Evolutionary conservation across 2,888 invertebrate genomes (phyloP).

Genomic region (Lepetodrilus schrolli): DNA sequence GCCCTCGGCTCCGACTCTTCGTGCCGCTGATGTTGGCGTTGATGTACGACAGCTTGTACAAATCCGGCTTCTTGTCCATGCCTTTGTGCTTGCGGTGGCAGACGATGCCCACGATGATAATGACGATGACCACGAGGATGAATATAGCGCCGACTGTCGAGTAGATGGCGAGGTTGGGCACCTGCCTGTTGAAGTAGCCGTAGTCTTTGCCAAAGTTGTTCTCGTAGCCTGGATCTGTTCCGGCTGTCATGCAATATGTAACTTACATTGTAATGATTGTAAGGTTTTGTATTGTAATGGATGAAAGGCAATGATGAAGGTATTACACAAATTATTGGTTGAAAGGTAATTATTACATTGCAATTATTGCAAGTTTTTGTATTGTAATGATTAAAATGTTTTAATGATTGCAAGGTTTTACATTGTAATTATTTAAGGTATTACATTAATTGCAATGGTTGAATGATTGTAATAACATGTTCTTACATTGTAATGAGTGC

Average conservation of each 20-base stretch:
- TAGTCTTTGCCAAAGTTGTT: conserved; percentile 51
- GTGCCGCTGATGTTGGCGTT: conserved; percentile 36
- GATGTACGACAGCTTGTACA: conserved; percentile 49
- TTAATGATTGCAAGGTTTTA: too few relatives aligned
- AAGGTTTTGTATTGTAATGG: too few relatives aligned
- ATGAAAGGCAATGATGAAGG: too few relatives aligned
- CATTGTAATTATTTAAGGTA: too few relatives aligned
- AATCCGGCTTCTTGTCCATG: conserved; percentile 47
- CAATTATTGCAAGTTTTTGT: too few relatives aligned
- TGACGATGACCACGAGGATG: conserved; percentile 46
- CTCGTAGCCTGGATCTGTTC: conserved; percentile 40
- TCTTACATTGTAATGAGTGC: too few relatives aligned
- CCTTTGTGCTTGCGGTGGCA: conserved; percentile 53
- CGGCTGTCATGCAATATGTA: conserved; percentile 28
- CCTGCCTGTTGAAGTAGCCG: conserved; percentile 46
- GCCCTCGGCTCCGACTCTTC: neutral
- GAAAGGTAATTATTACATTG: too few relatives aligned
- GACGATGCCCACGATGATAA: conserved; percentile 47
- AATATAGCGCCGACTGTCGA: conserved; percentile 50
- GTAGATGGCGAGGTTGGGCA: conserved; percentile 48
- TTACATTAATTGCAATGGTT: too few relatives aligned
- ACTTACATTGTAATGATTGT: too few relatives aligned
- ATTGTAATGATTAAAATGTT: too few relatives aligned
- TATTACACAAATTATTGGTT: too few relatives aligned
- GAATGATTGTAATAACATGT: too few relatives aligned